Percentiles rank a stretch among this genome's conserved stretches.
phyloP scores from a whole-genome alignment of 2,797 vertebrate genomes.

The Ptychadena robeensis region DNA sequence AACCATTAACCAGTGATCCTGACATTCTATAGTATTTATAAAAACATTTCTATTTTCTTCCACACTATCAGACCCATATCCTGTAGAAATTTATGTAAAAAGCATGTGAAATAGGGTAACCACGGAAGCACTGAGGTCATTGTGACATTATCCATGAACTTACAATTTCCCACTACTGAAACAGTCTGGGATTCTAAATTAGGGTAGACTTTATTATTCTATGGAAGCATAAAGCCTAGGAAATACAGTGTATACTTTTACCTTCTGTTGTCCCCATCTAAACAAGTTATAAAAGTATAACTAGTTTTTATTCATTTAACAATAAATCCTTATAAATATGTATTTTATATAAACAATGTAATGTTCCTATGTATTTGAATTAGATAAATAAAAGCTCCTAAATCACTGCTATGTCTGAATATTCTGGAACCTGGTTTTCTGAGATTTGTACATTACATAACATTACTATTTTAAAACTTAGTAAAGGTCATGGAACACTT shows the following conservation, averaged over 20 bases:
- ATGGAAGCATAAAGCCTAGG: neutral
- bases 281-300: neutral
- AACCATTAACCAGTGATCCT: constrained; percentile 31
- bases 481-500: neutral
- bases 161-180: neutral
- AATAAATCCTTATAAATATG: neutral
- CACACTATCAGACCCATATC: neutral
- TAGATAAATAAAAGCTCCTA: neutral
- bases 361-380: neutral
- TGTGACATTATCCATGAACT: neutral
- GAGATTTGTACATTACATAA: no score
- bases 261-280: neutral
- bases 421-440: no score
- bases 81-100: neutral
- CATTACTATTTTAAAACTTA: neutral
- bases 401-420: neutral
- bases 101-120: neutral
- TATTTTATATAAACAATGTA: neutral
- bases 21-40: constrained; percentile 21
- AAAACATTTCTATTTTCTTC: constrained; percentile 1
- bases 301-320: neutral
- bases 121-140: neutral
- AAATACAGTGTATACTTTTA: neutral
- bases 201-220: neutral
- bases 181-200: neutral